phyloP scores from a whole-genome alignment of 2,797 vertebrate species.

The Myotis planiceps region DNA sequence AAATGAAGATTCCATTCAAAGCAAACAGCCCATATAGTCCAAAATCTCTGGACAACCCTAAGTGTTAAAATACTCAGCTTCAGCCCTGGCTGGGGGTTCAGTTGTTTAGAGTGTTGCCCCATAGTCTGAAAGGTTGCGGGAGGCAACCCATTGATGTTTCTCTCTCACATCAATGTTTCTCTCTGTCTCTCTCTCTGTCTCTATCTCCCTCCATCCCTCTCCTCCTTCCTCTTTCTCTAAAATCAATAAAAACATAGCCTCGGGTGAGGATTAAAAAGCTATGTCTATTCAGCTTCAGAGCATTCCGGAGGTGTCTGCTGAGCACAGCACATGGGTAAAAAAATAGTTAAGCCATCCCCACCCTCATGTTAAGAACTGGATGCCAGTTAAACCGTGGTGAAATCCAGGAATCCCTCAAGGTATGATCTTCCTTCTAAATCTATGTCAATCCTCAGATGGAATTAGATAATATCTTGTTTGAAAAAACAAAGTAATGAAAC shows the following conservation, averaged over 20 bases:
- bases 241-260: not conserved
- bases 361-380: not conserved
- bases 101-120: not conserved
- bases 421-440: not conserved
- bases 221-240: not conserved
- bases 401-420: conserved; percentile 23
- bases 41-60: not conserved
- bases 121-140: not conserved
- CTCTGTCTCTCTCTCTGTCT: not conserved
- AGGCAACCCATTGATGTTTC: not conserved
- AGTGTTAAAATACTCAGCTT: not conserved
- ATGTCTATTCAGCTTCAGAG: not conserved
- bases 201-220: not conserved
- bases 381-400: conserved; percentile 1
- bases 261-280: not conserved
- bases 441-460: not conserved
- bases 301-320: not conserved
- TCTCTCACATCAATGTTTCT: not conserved
- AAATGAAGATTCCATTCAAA: not conserved
- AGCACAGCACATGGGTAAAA: not conserved
- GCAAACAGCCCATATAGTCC: not conserved
- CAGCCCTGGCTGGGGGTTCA: not conserved
- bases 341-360: not conserved
- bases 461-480: conserved; percentile 9
- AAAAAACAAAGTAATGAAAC: conserved; percentile 16